Evolutionary conservation across 2,113 vertebrate species (phyloP).

Genomic region (Arenaria interpres): DNA sequence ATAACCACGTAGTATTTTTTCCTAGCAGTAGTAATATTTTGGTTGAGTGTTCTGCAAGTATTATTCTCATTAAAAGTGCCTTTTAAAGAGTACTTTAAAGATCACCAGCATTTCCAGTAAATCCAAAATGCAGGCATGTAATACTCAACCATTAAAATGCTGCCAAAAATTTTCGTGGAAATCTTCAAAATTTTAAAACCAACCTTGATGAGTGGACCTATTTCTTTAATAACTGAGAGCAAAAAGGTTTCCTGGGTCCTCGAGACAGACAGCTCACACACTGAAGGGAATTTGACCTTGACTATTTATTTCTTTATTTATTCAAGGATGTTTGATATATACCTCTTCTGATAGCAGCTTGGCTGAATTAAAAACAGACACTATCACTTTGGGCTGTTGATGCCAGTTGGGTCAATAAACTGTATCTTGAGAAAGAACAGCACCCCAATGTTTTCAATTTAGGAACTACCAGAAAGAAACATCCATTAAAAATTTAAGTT

Average conservation of each 20-base stretch:
- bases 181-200: not conserved
- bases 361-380: not conserved
- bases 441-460: not conserved
- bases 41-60: not conserved
- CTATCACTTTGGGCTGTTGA: not conserved
- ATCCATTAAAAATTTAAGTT: not conserved
- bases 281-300: not conserved
- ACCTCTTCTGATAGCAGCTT: not conserved
- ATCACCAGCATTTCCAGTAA: not conserved
- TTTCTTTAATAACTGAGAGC: not conserved
- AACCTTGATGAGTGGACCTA: not conserved
- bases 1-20: not conserved
- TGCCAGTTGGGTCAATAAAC: not conserved
- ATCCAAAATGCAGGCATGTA: not conserved
- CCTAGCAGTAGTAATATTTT: not conserved
- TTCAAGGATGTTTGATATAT: not conserved
- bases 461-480: not conserved
- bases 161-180: not conserved
- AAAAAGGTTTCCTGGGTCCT: not conserved
- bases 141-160: not conserved
- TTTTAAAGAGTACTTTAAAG: not conserved
- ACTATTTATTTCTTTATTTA: not conserved
- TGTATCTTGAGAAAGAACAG: not conserved
- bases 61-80: not conserved
- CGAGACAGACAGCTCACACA: not conserved